A percentile compares a stretch with the other conserved stretches of the same genome.
Evolutionary conservation across 2,888 invertebrate species (phyloP).

Genomic region (Sinodicranocentrus sp.): DNA sequence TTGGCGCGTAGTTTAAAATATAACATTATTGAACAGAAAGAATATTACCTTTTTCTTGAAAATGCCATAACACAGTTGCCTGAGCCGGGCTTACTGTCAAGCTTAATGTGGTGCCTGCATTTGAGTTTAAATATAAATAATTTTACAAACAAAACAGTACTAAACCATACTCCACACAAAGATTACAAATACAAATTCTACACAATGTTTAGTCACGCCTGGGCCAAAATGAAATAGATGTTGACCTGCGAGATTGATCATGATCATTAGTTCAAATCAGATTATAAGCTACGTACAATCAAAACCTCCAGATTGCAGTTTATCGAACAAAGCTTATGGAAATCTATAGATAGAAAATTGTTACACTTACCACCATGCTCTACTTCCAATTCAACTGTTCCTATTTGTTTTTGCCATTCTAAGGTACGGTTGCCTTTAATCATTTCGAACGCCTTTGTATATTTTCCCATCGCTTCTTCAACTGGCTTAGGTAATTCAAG

Average conservation of each 20-base stretch:
- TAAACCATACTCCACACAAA: too few species aligned
- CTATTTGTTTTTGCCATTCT: slow-evolving; percentile 95
- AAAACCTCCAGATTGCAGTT: too few species aligned
- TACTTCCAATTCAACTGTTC: slow-evolving; percentile 93
- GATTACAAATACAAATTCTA: too few species aligned
- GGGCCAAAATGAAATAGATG: too few species aligned
- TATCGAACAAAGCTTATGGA: too few species aligned
- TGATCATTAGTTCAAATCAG: too few species aligned
- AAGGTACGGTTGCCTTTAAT: slow-evolving; percentile 92
- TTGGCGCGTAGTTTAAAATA: not conserved
- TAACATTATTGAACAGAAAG: not conserved
- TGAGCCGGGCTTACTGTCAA: slow-evolving; percentile 94
- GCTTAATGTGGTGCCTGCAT: slow-evolving; percentile 82
- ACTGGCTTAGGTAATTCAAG: slow-evolving; percentile 90
- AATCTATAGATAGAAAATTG: too few species aligned
- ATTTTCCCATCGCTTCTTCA: slow-evolving; percentile 88
- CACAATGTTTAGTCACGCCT: too few species aligned
- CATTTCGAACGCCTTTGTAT: slow-evolving; percentile 93
- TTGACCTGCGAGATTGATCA: too few species aligned
- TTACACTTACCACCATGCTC: slow-evolving; percentile 91
- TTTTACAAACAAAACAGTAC: too few species aligned
- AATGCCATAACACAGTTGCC: slow-evolving; percentile 95
- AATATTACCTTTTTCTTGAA: slow-evolving; percentile 91
- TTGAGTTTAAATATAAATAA: not conserved
- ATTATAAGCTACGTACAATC: too few species aligned